phyloP scores from a whole-genome alignment of 2,888 invertebrate genomes.

The Amblyteles armatorius region DNA sequence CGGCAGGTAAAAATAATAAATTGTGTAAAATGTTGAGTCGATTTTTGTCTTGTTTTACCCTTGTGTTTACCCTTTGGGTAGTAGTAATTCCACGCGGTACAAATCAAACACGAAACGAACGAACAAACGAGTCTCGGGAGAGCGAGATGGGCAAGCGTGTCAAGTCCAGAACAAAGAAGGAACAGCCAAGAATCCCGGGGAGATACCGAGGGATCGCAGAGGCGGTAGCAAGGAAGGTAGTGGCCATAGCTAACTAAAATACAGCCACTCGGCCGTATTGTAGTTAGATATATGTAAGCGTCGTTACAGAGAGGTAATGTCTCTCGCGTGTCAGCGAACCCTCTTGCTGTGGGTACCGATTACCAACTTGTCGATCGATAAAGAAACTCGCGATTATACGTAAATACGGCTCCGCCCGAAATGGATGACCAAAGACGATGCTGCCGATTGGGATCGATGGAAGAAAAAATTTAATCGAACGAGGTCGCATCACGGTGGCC shows the following conservation, averaged over 20 bases:
- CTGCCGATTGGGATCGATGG: constrained; percentile 23
- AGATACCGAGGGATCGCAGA: constrained; percentile 1
- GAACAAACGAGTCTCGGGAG: not conserved
- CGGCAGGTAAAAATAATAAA: too few relatives aligned
- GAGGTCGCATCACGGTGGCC: constrained; percentile 72
- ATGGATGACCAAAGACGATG: too few relatives aligned
- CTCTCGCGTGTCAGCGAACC: constrained; percentile 62
- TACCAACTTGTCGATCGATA: constrained; percentile 8
- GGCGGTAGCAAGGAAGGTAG: constrained; percentile 18
- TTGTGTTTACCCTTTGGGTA: not conserved
- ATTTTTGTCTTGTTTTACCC: too few relatives aligned
- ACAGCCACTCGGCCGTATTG: not conserved
- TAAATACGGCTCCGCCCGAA: constrained; percentile 14
- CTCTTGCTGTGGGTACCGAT: constrained; percentile 1
- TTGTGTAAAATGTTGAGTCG: too few relatives aligned
- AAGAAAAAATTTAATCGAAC: constrained; percentile 43
- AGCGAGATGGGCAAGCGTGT: not conserved
- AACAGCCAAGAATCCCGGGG: constrained; percentile 39
- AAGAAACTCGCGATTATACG: not conserved
- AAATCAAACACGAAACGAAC: constrained; percentile 2
- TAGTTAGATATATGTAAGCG: not conserved
- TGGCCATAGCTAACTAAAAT: not conserved
- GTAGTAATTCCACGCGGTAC: not conserved
- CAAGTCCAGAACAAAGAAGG: constrained; percentile 34
- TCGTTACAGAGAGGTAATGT: constrained; percentile 18